phyloP scores from a whole-genome alignment of 2,888 invertebrate genomes.

The Emmelina monodactyla region DNA sequence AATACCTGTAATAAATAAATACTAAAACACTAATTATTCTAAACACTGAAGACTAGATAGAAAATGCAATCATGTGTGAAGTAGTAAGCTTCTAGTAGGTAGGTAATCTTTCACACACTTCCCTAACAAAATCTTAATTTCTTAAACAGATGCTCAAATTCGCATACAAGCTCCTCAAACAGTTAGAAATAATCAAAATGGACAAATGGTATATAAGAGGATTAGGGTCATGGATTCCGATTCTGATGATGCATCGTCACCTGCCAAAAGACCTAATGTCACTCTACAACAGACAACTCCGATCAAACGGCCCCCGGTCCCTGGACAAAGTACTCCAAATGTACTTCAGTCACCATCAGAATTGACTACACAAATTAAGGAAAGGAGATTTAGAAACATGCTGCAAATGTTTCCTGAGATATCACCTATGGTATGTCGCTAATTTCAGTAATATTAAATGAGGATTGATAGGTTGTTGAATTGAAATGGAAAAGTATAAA shows the following conservation, averaged over 20 bases:
- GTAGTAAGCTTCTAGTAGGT: too few species aligned
- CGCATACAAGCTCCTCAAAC: too few species aligned
- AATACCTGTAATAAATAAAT: too few species aligned
- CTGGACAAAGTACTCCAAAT: slow-evolving; percentile 1
- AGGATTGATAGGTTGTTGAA: too few species aligned
- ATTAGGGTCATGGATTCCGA: slow-evolving; percentile 60
- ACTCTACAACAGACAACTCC: not conserved
- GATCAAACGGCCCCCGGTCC: not conserved
- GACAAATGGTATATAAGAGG: slow-evolving; percentile 41
- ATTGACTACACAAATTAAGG: slow-evolving; percentile 56
- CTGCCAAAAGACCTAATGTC: slow-evolving; percentile 29
- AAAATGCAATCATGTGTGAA: too few species aligned
- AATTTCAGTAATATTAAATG: too few species aligned
- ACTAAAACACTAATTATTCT: too few species aligned
- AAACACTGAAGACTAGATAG: too few species aligned
- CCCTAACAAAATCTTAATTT: too few species aligned
- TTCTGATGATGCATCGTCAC: slow-evolving; percentile 51
- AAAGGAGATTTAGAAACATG: slow-evolving; percentile 69
- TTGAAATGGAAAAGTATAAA: too few species aligned
- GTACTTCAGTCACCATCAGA: slow-evolving; percentile 17
- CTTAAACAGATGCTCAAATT: too few species aligned
- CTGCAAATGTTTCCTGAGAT: slow-evolving; percentile 69
- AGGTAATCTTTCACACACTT: too few species aligned
- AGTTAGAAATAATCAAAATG: slow-evolving; percentile 12
- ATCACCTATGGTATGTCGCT: slow-evolving; percentile 63